Conservation (phyloP, 2,797 vertebrate genomes). For the Aplochiton taeniatus region DNA sequence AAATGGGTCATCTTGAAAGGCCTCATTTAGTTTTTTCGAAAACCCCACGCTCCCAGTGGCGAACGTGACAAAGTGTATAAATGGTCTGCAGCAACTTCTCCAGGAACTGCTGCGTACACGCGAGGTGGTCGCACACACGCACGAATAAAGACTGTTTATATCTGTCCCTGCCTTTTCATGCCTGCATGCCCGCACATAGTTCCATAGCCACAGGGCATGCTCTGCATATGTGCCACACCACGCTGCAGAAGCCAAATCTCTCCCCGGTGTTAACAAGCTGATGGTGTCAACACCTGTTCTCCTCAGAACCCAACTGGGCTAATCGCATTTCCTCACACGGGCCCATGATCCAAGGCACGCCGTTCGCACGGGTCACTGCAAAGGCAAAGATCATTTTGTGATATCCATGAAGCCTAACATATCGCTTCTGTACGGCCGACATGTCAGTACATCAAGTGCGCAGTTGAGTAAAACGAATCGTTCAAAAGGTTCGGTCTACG, state of each 20-base stretch:
- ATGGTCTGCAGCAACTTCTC: constrained; percentile 19
- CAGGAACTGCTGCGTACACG: neutral
- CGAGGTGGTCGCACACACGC: neutral
- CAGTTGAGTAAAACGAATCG: neutral
- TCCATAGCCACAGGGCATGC: constrained; percentile 59
- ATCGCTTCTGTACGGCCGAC: neutral
- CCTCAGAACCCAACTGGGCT: constrained; percentile 46
- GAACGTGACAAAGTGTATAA: constrained; percentile 38
- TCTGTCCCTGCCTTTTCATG: constrained; percentile 18
- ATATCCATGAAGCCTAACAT: neutral
- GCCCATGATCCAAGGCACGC: constrained; percentile 16
- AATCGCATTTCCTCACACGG: constrained; percentile 52
- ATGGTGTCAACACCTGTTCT: constrained; percentile 66
- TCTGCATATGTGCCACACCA: constrained; percentile 63
- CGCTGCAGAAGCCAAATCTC: constrained; percentile 45
- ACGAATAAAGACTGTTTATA: neutral
- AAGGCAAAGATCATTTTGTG: constrained; percentile 34
- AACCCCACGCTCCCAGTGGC: constrained; percentile 46
- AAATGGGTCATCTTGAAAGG: constrained; percentile 69
- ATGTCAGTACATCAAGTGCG: neutral
- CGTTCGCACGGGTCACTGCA: constrained; percentile 34
- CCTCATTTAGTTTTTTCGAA: constrained; percentile 66
- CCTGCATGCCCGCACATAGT: constrained; percentile 50
- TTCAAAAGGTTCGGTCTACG: neutral
- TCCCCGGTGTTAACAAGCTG: constrained; percentile 66